Conservation (phyloP, 2,113 vertebrate species). For the Ploceus nigricollis region DNA sequence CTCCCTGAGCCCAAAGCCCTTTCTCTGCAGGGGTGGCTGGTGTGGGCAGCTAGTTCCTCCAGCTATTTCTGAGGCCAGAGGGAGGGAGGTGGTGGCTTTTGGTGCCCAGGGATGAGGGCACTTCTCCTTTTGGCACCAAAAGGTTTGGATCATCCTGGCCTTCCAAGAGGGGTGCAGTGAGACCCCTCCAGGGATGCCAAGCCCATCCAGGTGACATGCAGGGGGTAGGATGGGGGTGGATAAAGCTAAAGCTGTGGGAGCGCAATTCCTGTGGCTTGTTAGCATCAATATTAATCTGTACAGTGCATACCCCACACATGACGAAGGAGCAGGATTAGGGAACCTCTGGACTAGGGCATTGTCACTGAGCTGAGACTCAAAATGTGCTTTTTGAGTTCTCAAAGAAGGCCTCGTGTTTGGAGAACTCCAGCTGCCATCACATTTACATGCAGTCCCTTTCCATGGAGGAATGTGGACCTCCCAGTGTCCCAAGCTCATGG, state of each 20-base stretch:
- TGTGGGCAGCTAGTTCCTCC: background rate
- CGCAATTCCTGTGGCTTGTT: background rate
- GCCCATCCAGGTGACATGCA: rapidly evolving
- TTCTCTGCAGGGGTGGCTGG: background rate
- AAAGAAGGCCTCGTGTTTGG: rapidly evolving
- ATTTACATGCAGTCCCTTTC: rapidly evolving
- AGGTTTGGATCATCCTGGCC: rapidly evolving
- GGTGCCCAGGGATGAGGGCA: background rate
- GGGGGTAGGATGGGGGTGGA: rapidly evolving
- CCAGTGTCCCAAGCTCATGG: rapidly evolving
- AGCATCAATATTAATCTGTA: no score
- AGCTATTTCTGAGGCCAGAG: background rate
- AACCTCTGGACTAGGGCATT: background rate
- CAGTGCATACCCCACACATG: rapidly evolving
- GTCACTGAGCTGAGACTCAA: rapidly evolving
- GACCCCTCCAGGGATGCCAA: background rate
- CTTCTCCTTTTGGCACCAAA: rapidly evolving
- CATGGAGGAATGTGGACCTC: rapidly evolving
- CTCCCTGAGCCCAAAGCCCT: background rate
- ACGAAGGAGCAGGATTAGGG: background rate
- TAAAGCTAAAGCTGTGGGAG: background rate
- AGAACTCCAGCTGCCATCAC: rapidly evolving
- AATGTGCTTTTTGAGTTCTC: background rate
- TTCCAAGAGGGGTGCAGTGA: rapidly evolving
- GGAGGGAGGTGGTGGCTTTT: background rate